A percentile compares a stretch with the other conserved stretches of the same genome.
Evolutionary conservation across 2,797 vertebrate genomes (phyloP).

Genomic region (Sandelia bainsii): DNA sequence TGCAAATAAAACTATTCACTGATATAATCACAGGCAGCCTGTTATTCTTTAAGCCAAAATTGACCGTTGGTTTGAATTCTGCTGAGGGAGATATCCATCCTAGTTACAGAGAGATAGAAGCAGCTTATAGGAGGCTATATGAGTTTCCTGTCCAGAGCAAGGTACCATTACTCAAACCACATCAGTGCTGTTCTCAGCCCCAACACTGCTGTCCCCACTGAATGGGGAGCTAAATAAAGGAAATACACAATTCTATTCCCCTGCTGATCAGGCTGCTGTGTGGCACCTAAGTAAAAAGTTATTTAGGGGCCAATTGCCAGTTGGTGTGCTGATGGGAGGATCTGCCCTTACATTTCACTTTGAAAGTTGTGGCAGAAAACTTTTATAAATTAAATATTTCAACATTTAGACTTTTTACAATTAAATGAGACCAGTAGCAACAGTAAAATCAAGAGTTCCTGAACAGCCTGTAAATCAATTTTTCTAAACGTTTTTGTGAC

Average conservation of each 20-base stretch:
- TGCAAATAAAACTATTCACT: constrained; percentile 21
- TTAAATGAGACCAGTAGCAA: neutral
- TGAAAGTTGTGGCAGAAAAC: neutral
- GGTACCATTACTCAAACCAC: constrained; percentile 48
- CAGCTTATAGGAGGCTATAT: constrained; percentile 49
- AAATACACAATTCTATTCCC: constrained; percentile 15
- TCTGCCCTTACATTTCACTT: neutral
- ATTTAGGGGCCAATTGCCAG: constrained; percentile 4
- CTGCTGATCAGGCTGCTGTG: constrained; percentile 29
- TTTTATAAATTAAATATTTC: neutral
- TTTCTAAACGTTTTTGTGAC: too few relatives aligned
- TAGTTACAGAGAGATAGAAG: constrained; percentile 48
- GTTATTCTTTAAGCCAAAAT: constrained; percentile 36
- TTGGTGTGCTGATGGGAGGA: neutral
- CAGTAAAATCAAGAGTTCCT: neutral
- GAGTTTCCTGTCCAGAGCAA: constrained; percentile 49
- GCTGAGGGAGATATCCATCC: constrained; percentile 38
- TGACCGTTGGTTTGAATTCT: constrained; percentile 23
- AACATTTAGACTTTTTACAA: too few relatives aligned
- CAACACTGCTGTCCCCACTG: constrained; percentile 9
- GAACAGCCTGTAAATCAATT: too few relatives aligned
- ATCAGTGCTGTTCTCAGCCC: constrained; percentile 41
- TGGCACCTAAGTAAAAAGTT: constrained; percentile 25
- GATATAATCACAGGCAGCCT: neutral
- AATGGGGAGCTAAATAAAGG: constrained; percentile 26